These are phyloP conservation scores for Cheiracanthium punctorium DNA, from an alignment of 2,888 invertebrate genomes.

Conservation along the genomic window DNA sequence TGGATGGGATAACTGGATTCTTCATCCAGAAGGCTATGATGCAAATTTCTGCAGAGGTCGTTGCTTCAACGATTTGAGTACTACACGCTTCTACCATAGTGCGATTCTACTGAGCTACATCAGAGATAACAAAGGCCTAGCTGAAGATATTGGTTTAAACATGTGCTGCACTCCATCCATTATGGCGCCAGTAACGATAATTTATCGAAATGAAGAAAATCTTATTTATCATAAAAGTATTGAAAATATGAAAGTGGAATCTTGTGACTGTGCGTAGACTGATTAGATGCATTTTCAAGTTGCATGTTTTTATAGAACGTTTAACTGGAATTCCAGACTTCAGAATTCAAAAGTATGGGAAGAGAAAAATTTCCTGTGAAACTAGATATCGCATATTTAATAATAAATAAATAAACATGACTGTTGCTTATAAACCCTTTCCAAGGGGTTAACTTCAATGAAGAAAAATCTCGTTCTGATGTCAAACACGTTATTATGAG, in stretches of 20 bases:
- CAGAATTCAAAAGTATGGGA: no score
- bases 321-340: no score
- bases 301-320: no score
- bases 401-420: no score
- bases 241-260: conserved; percentile 5
- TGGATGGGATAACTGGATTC: not conserved
- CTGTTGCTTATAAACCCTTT: no score
- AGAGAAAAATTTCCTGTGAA: no score
- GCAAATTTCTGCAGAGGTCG: not conserved
- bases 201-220: not conserved
- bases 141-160: conserved; percentile 19
- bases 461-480: no score
- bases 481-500: no score
- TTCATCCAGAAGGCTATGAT: not conserved
- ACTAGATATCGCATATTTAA: no score
- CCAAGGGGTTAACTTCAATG: no score
- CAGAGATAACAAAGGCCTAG: not conserved
- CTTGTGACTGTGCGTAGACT: conserved; percentile 13
- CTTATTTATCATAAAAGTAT: conserved; percentile 1
- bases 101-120: conserved; percentile 11
- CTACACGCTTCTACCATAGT: conserved; percentile 7
- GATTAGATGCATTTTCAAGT: no score
- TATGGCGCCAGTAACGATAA: not conserved
- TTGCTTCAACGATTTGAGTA: conserved; percentile 15
- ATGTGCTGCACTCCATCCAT: conserved; percentile 23